Evolutionary conservation across 2,888 invertebrate genomes (phyloP), one percentile per base, ranked within the genome.

Genomic region (Busseola fusca): DNA sequence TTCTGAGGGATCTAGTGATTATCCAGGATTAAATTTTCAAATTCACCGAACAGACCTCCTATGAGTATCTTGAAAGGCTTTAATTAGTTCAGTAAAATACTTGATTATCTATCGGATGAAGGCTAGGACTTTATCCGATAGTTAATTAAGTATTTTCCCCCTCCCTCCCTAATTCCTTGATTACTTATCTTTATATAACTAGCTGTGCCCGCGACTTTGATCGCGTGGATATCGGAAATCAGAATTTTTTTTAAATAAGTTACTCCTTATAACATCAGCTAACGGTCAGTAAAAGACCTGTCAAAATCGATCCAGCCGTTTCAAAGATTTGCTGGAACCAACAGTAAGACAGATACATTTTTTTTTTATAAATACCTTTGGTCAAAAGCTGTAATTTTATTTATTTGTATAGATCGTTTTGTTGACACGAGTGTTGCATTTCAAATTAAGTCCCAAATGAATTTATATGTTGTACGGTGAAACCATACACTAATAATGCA

Each of bases 1-100:
- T 77, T 71, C 76, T 69, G 62, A 63, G 16, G 56, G 66, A 60
- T 54, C 42, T 62, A 59, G 65, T 76, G 63, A 65, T 75, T 82
- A 76, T 57, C 60, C 52, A 45, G 48, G 56, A 72, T 81, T 75
- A 66, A 74, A 74, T 78, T 73, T 63, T 56, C 30, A 40, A 37
- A 63, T 57, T 57, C 42, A 52, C 30, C 14, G n/a, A n/a, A 25
- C 56, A 16, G 52, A 62, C 70, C 66, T 62, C 65, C 25, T 76
- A 65, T n/a, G 25, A 18, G 37, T 62, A 18, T 40, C 21, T 62
- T 30, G 37, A 40, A 48, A 58, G 48, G 37, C 10, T 42, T 21
- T 63, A 54, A 75, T 75, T 40, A 59, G 9, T 57, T 63, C 6
- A 34, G 30, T 25, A 6, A 48, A 56, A 72, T 57, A 40, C 16